Evolutionary conservation across 1,140 invertebrate genomes (phyloP).

Genomic region (Lepidurus packardi): DNA sequence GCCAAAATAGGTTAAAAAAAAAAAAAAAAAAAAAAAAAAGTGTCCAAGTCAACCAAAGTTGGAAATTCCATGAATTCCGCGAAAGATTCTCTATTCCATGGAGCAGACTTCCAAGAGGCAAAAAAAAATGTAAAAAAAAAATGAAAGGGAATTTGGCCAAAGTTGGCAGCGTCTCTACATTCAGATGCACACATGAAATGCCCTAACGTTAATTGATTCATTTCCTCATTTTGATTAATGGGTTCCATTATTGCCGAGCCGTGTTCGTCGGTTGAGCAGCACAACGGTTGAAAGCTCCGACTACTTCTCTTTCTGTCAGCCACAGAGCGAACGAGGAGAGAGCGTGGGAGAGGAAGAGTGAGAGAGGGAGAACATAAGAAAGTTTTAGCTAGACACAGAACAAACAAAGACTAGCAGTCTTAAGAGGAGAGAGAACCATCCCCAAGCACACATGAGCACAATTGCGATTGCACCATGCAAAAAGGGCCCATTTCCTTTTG

Average conservation of each 20-base stretch:
- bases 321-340: background rate
- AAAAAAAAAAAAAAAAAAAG: no score
- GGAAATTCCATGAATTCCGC: no score
- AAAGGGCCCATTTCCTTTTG: background rate
- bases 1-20: no score
- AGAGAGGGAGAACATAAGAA: background rate
- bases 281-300: background rate
- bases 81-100: no score
- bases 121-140: no score
- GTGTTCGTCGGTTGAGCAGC: background rate
- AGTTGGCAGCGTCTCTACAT: no score
- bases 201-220: slow-evolving; percentile 6
- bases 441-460: background rate
- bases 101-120: no score
- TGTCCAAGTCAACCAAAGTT: no score
- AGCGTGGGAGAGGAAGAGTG: background rate
- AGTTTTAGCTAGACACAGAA: background rate
- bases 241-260: background rate
- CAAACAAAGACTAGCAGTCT: background rate
- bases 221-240: slow-evolving; percentile 4
- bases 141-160: no score
- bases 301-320: background rate
- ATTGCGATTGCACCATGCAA: background rate
- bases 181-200: no score
- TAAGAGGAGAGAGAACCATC: background rate